Conservation (phyloP, 1,140 invertebrate genomes). For the Nephila pilipes region DNA sequence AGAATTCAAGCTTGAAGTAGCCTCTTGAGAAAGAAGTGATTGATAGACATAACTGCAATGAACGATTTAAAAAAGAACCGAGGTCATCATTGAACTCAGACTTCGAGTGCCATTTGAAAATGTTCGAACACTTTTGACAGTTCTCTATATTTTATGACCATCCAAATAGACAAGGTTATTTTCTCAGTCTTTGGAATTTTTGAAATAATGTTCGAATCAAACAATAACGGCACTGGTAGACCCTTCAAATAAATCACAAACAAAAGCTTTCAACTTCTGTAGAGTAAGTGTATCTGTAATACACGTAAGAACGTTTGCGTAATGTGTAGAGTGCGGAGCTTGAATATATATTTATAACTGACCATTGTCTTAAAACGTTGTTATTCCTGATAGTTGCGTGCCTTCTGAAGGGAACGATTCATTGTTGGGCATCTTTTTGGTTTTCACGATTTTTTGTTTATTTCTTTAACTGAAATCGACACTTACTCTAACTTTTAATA, state of each 20-base stretch:
- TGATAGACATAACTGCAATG: background rate
- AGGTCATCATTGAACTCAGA: background rate
- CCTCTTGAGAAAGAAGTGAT: background rate
- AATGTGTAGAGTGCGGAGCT: background rate
- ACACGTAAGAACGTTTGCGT: background rate
- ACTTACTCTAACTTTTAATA: background rate
- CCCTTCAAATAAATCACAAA: constrained; percentile 18
- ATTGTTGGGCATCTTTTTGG: background rate
- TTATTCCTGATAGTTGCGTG: background rate
- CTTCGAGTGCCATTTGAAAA: background rate
- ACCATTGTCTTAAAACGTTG: background rate
- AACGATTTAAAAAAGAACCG: background rate
- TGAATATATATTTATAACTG: background rate
- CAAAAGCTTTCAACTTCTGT: background rate
- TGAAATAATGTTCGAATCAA: constrained; percentile 36
- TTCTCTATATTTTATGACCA: background rate
- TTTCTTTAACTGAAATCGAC: background rate
- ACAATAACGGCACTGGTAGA: constrained; percentile 24
- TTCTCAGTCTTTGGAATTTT: constrained; percentile 13
- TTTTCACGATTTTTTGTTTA: background rate
- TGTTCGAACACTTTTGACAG: background rate
- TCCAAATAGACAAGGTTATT: background rate
- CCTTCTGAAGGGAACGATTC: background rate
- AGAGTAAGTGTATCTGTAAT: background rate
- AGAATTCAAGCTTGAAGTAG: background rate